Percentiles rank a stretch among this genome's conserved stretches.
phyloP scores from a whole-genome alignment of 2,113 vertebrate genomes.

The Mustela nigripes region DNA sequence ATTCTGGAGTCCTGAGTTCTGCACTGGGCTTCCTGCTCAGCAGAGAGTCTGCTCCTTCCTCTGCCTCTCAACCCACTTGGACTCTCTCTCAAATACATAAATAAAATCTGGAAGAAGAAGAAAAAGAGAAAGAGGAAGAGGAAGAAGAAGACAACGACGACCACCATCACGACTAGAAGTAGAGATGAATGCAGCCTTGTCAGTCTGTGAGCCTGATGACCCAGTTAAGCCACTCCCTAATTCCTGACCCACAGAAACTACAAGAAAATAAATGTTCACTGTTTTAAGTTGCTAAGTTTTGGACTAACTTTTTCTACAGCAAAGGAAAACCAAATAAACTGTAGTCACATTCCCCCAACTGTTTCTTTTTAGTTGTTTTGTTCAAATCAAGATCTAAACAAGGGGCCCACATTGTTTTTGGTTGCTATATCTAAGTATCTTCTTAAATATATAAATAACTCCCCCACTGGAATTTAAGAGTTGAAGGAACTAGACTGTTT shows the following conservation, averaged over 20 bases:
- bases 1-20: too few relatives aligned
- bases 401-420: neutral
- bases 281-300: neutral
- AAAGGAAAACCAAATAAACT: neutral
- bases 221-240: neutral
- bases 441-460: neutral
- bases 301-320: constrained; percentile 10
- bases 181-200: neutral
- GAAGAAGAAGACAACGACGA: neutral
- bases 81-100: neutral
- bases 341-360: neutral
- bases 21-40: neutral
- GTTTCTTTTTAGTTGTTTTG: constrained; percentile 22
- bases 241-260: neutral
- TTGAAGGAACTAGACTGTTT: neutral
- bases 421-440: neutral
- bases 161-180: neutral
- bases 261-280: neutral
- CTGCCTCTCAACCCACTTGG: neutral
- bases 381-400: constrained; percentile 21
- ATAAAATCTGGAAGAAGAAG: neutral
- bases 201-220: neutral
- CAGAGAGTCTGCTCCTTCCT: neutral
- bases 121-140: neutral
- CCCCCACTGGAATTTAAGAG: neutral